Base-by-base conservation (phyloP, 2,888 invertebrate species). In the Ectemnius lituratus region DNA sequence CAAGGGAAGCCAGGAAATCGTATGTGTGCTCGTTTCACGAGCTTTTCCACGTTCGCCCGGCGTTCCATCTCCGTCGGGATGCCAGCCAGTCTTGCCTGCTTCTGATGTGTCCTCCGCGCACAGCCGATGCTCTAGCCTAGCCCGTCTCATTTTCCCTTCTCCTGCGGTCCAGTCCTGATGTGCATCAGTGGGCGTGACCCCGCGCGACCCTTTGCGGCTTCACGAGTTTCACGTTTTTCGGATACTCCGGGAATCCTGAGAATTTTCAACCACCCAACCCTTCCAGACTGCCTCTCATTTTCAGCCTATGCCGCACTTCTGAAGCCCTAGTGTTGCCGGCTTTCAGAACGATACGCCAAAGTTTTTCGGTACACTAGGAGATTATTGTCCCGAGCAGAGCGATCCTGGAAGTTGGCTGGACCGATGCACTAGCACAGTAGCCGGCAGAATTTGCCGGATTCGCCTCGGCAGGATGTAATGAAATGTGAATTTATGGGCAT, bases 1-100 rank as follows among this genome's bases (percentile, higher is more conserved):
- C 52, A 52, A 16, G 52, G 52, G 16, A 52, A 69, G 73, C 83
- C 79, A 81, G 82, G 83, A 82, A 82, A 83, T 82, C 79, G 72
- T 70, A 52, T 73, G 72, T 70, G 47, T 73, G 79, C 67, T 76
- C 81, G 73, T 80, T 79, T 78, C 75, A 76, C 76, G 70, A 58
- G 58, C 61, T 64, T 65, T 59, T 68, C 59, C 59, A 59, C 62
- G 63, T 64, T 66, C 20, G 0, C 67, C 56, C 27, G 20, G 2
- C 52, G 13, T 57, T 28, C 70, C 49, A n/a, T 58, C 73, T 64
- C 61, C 27, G 61, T 66, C 76, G 65, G 28, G 52, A 14, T 52
- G 52, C 16, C 16, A 52, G 52, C 16, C 16, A 52, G n/a, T 47
- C 28, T 70, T 66, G 73, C 67, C 67, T 52, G 58, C 61, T 61